These are phyloP conservation scores for Ormia ochracea DNA, from an alignment of 2,888 invertebrate genomes.

Conservation along the genomic window DNA sequence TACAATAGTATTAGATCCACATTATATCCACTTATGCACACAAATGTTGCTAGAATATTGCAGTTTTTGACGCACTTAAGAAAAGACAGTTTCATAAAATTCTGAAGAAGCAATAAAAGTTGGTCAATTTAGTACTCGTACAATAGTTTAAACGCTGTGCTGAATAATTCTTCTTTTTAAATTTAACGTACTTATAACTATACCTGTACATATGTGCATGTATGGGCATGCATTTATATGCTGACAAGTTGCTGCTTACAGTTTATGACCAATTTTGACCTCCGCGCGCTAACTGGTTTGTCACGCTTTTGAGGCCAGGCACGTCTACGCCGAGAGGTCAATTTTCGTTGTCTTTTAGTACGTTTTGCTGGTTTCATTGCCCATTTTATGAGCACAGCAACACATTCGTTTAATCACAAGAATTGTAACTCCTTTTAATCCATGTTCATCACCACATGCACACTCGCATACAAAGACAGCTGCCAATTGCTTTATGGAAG, in stretches of 20 bases:
- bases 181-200: not conserved
- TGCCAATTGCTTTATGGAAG: constrained; percentile 31
- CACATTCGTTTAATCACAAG: constrained; percentile 4
- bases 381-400: constrained; percentile 24
- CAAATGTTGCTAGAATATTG: constrained; percentile 13
- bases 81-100: not conserved
- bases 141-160: not conserved
- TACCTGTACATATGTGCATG: not conserved
- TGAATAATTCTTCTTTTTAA: not conserved
- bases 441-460: constrained; percentile 18
- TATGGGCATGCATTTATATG: too few species aligned
- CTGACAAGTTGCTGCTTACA: not conserved
- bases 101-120: constrained; percentile 38
- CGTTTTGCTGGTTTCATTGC: constrained; percentile 47
- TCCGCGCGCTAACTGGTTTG: constrained; percentile 70
- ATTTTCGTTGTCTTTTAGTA: constrained; percentile 39
- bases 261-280: constrained; percentile 57
- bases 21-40: not conserved
- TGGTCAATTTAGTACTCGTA: constrained; percentile 7
- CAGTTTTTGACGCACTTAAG: not conserved
- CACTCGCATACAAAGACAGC: too few species aligned
- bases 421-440: constrained; percentile 40
- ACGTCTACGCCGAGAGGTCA: constrained; percentile 53
- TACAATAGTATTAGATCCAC: constrained; percentile 1
- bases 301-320: constrained; percentile 73